Percentiles rank a stretch among this genome's conserved stretches.
phyloP scores from a whole-genome alignment of 2,113 vertebrate species.

The Phrynosoma platyrhinos region DNA sequence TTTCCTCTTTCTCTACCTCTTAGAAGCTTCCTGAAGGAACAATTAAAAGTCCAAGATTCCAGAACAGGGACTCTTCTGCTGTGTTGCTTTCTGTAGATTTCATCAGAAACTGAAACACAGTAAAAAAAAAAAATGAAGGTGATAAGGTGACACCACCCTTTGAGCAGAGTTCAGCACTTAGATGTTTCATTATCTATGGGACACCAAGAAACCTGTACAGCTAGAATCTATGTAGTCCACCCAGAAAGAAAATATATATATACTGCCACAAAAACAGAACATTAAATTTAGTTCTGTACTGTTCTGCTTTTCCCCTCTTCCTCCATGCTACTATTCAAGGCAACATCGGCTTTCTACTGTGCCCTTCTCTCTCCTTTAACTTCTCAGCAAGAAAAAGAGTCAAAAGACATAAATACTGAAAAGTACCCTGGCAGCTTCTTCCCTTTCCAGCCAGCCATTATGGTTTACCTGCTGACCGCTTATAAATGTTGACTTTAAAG shows the following conservation, averaged over 20 bases:
- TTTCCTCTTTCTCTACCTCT: slow-evolving; percentile 27
- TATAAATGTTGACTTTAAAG: neutral
- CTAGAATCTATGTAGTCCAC: neutral
- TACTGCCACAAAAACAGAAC: rapidly evolving
- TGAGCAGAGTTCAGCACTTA: neutral
- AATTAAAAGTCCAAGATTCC: slow-evolving; percentile 51
- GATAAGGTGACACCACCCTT: slow-evolving; percentile 48
- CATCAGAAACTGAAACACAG: slow-evolving; percentile 60
- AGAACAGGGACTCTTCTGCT: slow-evolving; percentile 24
- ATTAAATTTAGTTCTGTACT: neutral
- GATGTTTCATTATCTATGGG: neutral
- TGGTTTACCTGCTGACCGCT: neutral
- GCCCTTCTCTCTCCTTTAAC: slow-evolving; percentile 7
- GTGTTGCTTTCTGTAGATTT: slow-evolving; percentile 42
- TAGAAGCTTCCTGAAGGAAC: neutral
- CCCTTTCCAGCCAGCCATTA: neutral
- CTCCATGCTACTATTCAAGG: slow-evolving; percentile 66
- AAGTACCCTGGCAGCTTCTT: neutral
- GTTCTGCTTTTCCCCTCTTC: slow-evolving; percentile 36
- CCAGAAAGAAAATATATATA: neutral
- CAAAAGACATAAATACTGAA: neutral
- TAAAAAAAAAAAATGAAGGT: slow-evolving; percentile 48
- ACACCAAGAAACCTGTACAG: rapidly evolving
- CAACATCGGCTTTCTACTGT: slow-evolving; percentile 49
- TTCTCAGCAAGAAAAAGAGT: neutral